Percentiles rank a stretch among this genome's conserved stretches.
Evolutionary conservation across 2,888 invertebrate species (phyloP).

Genomic region (Parthenolecanium corni): DNA sequence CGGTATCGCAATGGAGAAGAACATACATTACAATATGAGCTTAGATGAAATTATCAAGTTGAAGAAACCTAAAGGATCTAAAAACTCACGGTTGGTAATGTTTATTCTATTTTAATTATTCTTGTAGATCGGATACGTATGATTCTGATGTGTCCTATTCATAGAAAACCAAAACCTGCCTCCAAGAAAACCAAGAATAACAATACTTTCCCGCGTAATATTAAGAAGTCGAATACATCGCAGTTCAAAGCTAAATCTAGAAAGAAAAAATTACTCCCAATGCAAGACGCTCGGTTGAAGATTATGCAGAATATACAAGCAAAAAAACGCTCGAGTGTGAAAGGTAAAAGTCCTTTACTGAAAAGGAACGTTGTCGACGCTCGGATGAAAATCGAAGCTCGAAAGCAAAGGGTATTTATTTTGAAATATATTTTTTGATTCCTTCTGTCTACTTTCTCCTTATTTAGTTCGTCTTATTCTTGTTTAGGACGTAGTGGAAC

Average conservation of each 20-base stretch:
- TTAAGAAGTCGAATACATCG: constrained; percentile 2
- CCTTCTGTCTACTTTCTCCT: neutral
- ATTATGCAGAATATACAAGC: constrained; percentile 14
- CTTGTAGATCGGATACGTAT: no score
- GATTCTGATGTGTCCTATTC: no score
- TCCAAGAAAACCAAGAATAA: constrained; percentile 9
- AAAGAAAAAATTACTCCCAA: neutral
- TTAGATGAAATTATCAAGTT: constrained; percentile 15
- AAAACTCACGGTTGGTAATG: neutral
- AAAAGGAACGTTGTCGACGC: constrained; percentile 11
- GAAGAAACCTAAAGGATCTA: neutral
- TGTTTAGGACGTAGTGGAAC: neutral
- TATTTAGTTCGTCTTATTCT: neutral
- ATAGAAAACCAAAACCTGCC: neutral
- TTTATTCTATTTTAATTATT: neutral
- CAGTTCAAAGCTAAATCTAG: neutral
- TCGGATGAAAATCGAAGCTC: constrained; percentile 21
- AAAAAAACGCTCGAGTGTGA: constrained; percentile 1
- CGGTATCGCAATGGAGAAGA: neutral
- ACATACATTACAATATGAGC: constrained; percentile 9
- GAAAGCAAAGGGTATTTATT: constrained; percentile 1
- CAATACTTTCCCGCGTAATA: neutral
- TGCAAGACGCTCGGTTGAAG: constrained; percentile 15
- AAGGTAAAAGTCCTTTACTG: neutral
- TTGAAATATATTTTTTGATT: neutral